Evolutionary conservation across 1,140 invertebrate species (phyloP), one percentile per base, ranked within the genome.

Genomic region (Nasonia giraulti): DNA sequence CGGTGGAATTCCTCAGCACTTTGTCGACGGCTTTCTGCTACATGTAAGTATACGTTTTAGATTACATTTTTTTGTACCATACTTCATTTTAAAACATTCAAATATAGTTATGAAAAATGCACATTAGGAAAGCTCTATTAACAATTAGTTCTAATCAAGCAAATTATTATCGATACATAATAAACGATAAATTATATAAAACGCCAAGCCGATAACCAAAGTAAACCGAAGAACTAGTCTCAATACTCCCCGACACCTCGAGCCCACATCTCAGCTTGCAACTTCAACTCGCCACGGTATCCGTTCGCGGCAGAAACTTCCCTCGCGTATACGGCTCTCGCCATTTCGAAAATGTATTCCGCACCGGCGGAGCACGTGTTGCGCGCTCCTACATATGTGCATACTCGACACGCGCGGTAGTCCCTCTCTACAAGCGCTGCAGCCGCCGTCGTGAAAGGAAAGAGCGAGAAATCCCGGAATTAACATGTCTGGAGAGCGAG

Each of bases 371-470:
- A 20, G 75, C 75, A 76, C 44, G 75, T 76, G 75, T 76, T 76
- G 75, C 75, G 75, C 74, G 40, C 73, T 76, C 40, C 40, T 76
- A 50, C 75, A 76, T 76, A 76, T 76, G 44, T 76, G 75, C 75
- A 76, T 44, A 33, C 23, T 20, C 44, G 44, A 47, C 7, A 7
- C 37, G 20, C 55, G 55, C 55, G 55, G 55, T 20, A 62, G 55
- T 62, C 17, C 20, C 55, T 62, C 55, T 62, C 2, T 44, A 62
- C 7, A 44, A 44, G 33, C 40, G 40, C 2, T 44, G 40, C 40
- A 44, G 55, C 55, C 2, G 55, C 20, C 20, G 55, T 62, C 17
- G 74, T 23, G 31, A 33, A 11, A 47, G 3, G 3, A 37, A 20
- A 66, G 74, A 17, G n/a, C 40, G 71, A 23, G 50, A 82, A 62